A percentile compares a stretch with the other conserved stretches of the same genome.
Conservation (phyloP, 2,113 vertebrate genomes). For the Paracanthobrama guichenoti region DNA sequence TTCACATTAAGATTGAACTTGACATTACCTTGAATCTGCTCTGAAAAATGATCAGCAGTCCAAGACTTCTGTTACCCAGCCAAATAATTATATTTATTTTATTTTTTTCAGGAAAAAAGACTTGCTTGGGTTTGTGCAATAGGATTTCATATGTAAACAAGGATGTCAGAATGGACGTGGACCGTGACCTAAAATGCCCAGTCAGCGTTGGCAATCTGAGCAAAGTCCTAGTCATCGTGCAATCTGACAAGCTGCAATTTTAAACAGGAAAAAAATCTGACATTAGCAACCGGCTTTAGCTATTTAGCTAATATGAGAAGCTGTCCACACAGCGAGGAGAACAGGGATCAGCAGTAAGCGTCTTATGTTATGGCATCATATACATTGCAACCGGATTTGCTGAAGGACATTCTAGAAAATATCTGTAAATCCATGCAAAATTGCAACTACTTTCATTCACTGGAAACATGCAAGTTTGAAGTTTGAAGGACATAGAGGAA, state of each 20-base stretch:
- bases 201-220: too few species aligned
- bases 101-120: not conserved
- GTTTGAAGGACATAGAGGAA: not conserved
- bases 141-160: conserved; percentile 1
- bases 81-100: too few species aligned
- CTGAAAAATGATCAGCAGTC: not conserved
- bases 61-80: not conserved
- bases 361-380: not conserved
- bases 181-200: too few species aligned
- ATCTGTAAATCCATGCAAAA: too few species aligned
- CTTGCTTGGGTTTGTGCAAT: too few species aligned
- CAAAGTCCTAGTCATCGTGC: too few species aligned
- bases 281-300: not conserved
- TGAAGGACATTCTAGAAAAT: too few species aligned
- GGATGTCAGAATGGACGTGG: not conserved
- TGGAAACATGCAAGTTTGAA: not conserved
- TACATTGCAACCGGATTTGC: not conserved
- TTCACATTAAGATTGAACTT: not conserved
- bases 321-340: not conserved
- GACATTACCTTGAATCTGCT: not conserved
- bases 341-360: not conserved
- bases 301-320: not conserved
- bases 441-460: too few species aligned
- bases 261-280: not conserved
- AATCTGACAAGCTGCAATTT: too few species aligned